A percentile compares a stretch with the other conserved stretches of the same genome.
Conservation (phyloP, 1,140 invertebrate species). For the Hylaeus volcanicus region DNA sequence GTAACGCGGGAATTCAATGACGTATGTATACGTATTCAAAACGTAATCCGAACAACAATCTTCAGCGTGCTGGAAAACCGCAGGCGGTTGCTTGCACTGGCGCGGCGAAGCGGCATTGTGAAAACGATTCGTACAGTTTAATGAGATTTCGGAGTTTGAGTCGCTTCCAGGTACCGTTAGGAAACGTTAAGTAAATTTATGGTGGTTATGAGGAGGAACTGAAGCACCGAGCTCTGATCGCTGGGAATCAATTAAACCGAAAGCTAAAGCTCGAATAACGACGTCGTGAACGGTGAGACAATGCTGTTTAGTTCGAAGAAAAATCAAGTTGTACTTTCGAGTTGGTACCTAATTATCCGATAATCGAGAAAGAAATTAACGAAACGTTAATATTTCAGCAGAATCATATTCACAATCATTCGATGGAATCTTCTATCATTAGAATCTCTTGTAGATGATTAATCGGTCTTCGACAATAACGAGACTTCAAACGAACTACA, state of each 20-base stretch:
- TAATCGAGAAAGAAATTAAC: too few species aligned
- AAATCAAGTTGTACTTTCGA: too few species aligned
- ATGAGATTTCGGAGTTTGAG: constrained; percentile 16
- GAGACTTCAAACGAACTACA: background rate
- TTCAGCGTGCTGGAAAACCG: background rate
- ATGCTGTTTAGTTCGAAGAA: too few species aligned
- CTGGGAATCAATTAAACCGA: background rate
- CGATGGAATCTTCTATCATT: too few species aligned
- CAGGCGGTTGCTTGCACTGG: background rate
- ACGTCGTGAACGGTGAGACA: too few species aligned
- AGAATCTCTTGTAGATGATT: background rate
- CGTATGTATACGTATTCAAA: background rate
- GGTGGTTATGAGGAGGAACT: background rate
- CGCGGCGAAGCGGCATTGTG: background rate
- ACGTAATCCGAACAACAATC: constrained; percentile 1
- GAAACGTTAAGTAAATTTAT: constrained; percentile 24
- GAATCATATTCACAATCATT: too few species aligned
- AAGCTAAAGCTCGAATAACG: background rate
- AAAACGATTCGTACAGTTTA: constrained; percentile 31
- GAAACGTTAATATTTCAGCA: too few species aligned
- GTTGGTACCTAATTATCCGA: too few species aligned
- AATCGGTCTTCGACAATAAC: background rate
- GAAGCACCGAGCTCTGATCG: background rate
- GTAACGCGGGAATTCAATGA: background rate
- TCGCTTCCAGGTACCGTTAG: background rate